A percentile compares a stretch with the other conserved stretches of the same genome.
phyloP scores from a whole-genome alignment of 2,888 invertebrate genomes.

The Alcis repandata region DNA sequence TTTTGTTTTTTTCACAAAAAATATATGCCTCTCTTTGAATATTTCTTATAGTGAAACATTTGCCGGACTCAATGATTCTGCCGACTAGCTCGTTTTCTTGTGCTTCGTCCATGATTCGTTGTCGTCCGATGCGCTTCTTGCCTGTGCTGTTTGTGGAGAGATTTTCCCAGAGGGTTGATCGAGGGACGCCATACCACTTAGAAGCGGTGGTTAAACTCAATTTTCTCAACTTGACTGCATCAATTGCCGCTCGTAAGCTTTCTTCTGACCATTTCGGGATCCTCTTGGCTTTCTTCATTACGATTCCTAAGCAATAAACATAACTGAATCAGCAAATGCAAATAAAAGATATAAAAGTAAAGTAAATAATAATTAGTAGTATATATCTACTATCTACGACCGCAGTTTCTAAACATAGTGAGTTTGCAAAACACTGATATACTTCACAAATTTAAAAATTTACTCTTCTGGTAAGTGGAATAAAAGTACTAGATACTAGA shows the following conservation, averaged over 20 bases:
- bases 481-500: too few species aligned
- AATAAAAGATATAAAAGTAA: too few species aligned
- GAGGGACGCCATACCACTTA: background rate
- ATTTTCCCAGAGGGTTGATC: background rate
- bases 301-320: too few species aligned
- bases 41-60: background rate
- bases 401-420: too few species aligned
- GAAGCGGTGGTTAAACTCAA: background rate
- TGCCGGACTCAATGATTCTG: background rate
- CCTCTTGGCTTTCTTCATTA: background rate
- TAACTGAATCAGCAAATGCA: too few species aligned
- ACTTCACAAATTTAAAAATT: too few species aligned
- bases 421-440: too few species aligned
- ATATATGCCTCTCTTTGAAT: background rate
- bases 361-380: too few species aligned
- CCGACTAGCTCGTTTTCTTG: conserved; percentile 5
- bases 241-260: background rate
- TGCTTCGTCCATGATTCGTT: background rate
- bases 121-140: background rate
- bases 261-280: background rate
- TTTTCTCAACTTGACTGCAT: background rate
- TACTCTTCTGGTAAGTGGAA: too few species aligned
- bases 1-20: background rate
- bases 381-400: too few species aligned
- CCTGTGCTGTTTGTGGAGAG: background rate